These are phyloP conservation scores for Mus spicilegus DNA, from an alignment of 2,113 vertebrate species.

Conservation along the genomic window DNA sequence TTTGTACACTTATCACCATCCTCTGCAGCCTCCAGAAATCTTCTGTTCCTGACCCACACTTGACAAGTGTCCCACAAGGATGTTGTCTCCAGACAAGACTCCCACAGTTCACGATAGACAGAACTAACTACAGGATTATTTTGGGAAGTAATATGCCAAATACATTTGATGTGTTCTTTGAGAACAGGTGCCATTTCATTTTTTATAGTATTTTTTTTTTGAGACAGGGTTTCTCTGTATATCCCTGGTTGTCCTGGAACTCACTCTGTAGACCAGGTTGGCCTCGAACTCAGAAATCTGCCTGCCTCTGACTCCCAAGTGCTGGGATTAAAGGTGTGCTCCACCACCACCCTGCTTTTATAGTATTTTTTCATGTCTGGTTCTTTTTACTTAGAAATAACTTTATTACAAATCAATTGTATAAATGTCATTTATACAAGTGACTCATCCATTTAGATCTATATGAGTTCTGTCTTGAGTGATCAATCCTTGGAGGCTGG, in stretches of 20 bases:
- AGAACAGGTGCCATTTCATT: neutral
- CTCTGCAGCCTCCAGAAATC: slow-evolving; percentile 79
- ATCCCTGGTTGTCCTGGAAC: no score
- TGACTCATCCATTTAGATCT: neutral
- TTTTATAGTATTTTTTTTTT: neutral
- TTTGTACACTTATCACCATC: slow-evolving; percentile 82
- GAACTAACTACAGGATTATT: slow-evolving; percentile 64
- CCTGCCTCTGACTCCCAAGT: no score
- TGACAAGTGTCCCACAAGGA: slow-evolving; percentile 71
- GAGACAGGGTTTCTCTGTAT: no score
- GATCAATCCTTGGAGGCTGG: neutral
- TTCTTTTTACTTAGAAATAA: neutral
- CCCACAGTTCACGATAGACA: slow-evolving; percentile 71
- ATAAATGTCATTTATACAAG: neutral
- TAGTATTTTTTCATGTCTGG: slow-evolving; percentile 1
- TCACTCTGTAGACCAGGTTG: no score
- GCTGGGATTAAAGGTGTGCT: no score
- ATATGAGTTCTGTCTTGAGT: neutral
- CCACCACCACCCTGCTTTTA: neutral
- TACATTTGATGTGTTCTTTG: slow-evolving; percentile 46
- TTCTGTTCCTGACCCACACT: slow-evolving; percentile 79
- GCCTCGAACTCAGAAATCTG: no score
- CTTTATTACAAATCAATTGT: neutral
- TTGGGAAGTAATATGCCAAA: slow-evolving; percentile 71
- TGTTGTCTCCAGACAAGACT: slow-evolving; percentile 76